Evolutionary conservation across 2,113 vertebrate genomes (phyloP).

Genomic region (Stegostoma tigrinum): DNA sequence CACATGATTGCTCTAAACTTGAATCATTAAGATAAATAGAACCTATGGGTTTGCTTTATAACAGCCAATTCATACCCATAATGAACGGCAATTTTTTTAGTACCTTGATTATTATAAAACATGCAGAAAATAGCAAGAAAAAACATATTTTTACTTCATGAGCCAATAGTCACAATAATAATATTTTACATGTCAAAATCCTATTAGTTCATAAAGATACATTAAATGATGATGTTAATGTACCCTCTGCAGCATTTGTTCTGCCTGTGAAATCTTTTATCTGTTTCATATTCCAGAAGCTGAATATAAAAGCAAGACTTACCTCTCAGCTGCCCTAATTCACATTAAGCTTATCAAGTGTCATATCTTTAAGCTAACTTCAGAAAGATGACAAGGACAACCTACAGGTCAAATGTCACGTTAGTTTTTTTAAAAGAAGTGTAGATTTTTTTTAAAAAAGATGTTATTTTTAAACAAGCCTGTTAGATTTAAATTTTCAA

Average conservation of each 20-base stretch:
- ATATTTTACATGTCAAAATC: neutral
- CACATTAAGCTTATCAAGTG: neutral
- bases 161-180: neutral
- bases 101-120: neutral
- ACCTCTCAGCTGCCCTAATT: neutral
- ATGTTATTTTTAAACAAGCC: neutral
- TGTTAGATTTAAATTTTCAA: neutral
- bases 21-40: conserved; percentile 23
- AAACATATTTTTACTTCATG: neutral
- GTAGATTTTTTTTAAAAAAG: too few relatives aligned
- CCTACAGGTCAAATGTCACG: neutral
- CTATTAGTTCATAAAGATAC: neutral
- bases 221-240: neutral
- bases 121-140: neutral
- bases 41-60: conserved; percentile 16
- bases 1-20: conserved; percentile 8
- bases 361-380: neutral
- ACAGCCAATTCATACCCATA: neutral
- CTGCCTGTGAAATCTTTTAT: neutral
- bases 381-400: neutral
- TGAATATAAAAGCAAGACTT: neutral
- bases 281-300: neutral
- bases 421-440: neutral
- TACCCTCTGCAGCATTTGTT: neutral
- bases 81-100: neutral